Evolutionary conservation across 1,140 invertebrate genomes (phyloP), one percentile per base, ranked within the genome.

Genomic region (Drosophila watanabei): DNA sequence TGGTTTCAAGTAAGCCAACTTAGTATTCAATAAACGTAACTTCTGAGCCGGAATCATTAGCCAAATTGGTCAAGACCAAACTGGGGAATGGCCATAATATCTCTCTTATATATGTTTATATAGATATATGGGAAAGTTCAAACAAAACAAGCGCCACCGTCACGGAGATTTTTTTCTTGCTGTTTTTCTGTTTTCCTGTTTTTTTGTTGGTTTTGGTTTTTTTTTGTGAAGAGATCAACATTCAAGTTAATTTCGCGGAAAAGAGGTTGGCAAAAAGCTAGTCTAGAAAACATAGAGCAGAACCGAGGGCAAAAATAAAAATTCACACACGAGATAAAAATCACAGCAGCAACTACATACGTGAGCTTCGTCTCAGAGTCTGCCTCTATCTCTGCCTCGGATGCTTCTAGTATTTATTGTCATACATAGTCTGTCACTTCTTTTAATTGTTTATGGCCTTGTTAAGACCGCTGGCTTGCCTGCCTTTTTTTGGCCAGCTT

Each of bases 391-490:
- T 33, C 6, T 8, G 13, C 14, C 33, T 56, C 48, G 57, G 37
- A 57, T 70, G 75, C 54, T 68, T 78, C 73, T 75, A 78, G 57
- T 80, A 80, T 78, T 76, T 79, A 75, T 69, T 77, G 73, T 83
- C 81, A 80, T 87, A 87, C 80, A 88, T 58, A 82, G 84, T 84
- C 80, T 88, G 80, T 88, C 84, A 88, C 84, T 87, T 88, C 82
- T 78, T 88, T 88, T 87, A 87, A 87, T 84, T 87, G 84, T 80
- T 83, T 87, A 83, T 80, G 80, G 71, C 84, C 60, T 70, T 73
- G 59, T 66, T 85, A 60, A 57, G 58, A 64, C 33, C 57, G 43
- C 35, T n/a, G 54, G 58, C 68, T 81, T 62, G 56, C 24, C 24
- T 64, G 60, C 41, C 58, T 60, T 49, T 64, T 78, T 46, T 76